Conservation (phyloP, 2,113 vertebrate species). For the Hiodon alosoides region DNA sequence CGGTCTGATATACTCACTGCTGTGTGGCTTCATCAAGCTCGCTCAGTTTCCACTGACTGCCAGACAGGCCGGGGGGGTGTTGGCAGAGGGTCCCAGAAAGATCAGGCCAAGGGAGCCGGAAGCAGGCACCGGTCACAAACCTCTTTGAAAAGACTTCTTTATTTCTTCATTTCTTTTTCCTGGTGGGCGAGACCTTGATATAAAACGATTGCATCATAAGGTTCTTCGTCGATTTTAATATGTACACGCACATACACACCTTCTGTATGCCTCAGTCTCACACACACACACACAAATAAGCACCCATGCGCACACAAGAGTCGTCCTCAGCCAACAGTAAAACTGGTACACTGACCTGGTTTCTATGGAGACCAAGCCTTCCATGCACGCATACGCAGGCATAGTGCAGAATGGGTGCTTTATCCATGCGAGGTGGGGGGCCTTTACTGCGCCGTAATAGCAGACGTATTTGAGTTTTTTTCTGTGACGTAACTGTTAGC, state of each 20-base stretch:
- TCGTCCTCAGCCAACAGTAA: conserved; percentile 24
- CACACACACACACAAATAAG: conserved; percentile 18
- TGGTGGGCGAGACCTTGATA: too few species aligned
- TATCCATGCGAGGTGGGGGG: conserved; percentile 21
- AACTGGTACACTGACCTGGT: conserved; percentile 65
- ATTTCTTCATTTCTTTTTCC: background rate
- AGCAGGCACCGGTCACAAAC: background rate
- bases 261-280: conserved; percentile 4
- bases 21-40: background rate
- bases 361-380: conserved; percentile 62
- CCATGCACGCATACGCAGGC: conserved; percentile 48
- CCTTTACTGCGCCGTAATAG: background rate
- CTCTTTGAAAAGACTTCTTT: background rate
- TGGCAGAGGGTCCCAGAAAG: background rate
- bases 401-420: conserved; percentile 39
- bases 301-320: background rate
- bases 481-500: background rate
- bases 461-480: background rate
- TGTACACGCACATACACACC: background rate
- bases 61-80: background rate
- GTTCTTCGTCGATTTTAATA: background rate
- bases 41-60: background rate
- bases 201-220: too few species aligned
- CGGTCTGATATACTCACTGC: background rate
- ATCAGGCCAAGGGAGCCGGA: background rate